Percentiles rank a stretch among this genome's conserved stretches.
Conservation (phyloP, 1,140 invertebrate genomes). For the Drosophila nikananu region DNA sequence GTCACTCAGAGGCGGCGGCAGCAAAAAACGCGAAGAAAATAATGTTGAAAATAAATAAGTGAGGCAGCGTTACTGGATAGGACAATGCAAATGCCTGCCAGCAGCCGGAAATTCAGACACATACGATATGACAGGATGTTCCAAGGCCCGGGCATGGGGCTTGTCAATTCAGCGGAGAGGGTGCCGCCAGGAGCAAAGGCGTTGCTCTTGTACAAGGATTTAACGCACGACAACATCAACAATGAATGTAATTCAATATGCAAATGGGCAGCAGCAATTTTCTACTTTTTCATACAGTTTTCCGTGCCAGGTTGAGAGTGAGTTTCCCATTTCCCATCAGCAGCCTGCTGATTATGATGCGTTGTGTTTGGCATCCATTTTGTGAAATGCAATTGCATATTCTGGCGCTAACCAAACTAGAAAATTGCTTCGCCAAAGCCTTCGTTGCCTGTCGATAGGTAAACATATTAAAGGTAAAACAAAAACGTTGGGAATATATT, state of each 20-base stretch:
- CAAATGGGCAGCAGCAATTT: constrained; percentile 73
- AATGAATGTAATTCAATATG: constrained; percentile 82
- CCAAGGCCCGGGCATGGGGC: neutral
- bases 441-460: neutral
- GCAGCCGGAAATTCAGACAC: constrained; percentile 17
- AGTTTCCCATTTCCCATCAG: constrained; percentile 11
- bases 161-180: constrained; percentile 4
- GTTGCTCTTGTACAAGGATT: constrained; percentile 25
- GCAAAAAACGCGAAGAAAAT: constrained; percentile 41
- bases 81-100: constrained; percentile 27
- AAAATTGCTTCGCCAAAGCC: constrained; percentile 18
- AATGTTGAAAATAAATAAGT: constrained; percentile 38
- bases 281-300: constrained; percentile 59
- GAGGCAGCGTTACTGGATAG: constrained; percentile 7
- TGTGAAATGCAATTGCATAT: constrained; percentile 45
- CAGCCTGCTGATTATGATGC: constrained; percentile 19
- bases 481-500: neutral
- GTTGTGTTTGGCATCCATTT: constrained; percentile 2
- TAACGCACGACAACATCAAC: constrained; percentile 66
- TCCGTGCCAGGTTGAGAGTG: neutral
- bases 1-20: constrained; percentile 58
- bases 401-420: constrained; percentile 62
- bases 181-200: constrained; percentile 1
- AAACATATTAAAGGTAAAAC: too few species aligned
- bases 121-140: constrained; percentile 30